Conservation (phyloP, 2,797 vertebrate species). For the Strix occidentalis region DNA sequence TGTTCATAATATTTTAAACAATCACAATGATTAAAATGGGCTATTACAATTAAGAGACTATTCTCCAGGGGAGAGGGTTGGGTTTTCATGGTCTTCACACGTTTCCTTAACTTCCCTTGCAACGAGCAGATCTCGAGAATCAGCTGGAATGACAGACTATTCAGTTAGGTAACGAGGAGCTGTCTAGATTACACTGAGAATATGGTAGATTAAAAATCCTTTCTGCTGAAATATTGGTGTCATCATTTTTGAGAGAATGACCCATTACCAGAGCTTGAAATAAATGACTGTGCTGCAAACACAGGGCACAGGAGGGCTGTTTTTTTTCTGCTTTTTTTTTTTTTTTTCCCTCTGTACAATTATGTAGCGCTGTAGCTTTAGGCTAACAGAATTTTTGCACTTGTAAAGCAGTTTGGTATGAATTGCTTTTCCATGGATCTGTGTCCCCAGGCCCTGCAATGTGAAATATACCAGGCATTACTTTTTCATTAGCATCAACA, state of each 20-base stretch:
- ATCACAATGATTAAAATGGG: constrained; percentile 77
- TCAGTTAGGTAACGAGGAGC: not conserved
- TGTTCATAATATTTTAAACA: constrained; percentile 74
- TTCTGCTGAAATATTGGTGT: constrained; percentile 1
- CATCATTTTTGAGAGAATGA: constrained; percentile 23
- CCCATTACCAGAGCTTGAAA: constrained; percentile 15
- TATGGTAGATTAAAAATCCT: constrained; percentile 33
- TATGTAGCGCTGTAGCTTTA: constrained; percentile 53
- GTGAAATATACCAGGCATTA: constrained; percentile 59
- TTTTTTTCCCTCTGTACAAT: not conserved
- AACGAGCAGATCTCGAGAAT: constrained; percentile 1
- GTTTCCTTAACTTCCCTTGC: constrained; percentile 63
- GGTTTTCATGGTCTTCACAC: constrained; percentile 44
- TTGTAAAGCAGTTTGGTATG: constrained; percentile 66
- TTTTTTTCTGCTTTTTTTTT: not conserved
- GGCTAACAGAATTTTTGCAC: constrained; percentile 68
- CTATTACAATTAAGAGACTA: constrained; percentile 76
- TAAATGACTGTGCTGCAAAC: not conserved
- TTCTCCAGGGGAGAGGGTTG: constrained; percentile 56
- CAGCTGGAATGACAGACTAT: constrained; percentile 44
- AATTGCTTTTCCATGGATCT: constrained; percentile 56
- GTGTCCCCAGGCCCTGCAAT: constrained; percentile 54
- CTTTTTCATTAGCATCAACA: constrained; percentile 57
- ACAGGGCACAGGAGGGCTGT: constrained; percentile 18
- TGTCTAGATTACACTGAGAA: constrained; percentile 38